Evolutionary conservation across 2,888 invertebrate species (phyloP).

Genomic region (Crepidodera aurea): DNA sequence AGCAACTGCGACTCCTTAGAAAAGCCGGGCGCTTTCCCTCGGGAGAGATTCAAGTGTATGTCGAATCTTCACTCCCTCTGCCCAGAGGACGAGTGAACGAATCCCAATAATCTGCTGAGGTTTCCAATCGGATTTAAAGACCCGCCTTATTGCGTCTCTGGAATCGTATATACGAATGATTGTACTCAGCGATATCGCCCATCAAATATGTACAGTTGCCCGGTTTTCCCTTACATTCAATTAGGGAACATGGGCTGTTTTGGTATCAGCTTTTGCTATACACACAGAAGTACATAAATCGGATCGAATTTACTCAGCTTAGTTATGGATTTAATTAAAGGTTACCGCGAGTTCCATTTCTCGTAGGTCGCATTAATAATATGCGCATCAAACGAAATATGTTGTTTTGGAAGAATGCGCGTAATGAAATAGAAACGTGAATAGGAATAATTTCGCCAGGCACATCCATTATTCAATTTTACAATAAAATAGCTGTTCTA

Average conservation of each 20-base stretch:
- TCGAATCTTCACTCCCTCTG: slow-evolving; percentile 46
- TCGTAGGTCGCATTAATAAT: no score
- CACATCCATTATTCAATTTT: no score
- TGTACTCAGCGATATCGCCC: slow-evolving; percentile 45
- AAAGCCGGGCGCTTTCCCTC: slow-evolving; percentile 44
- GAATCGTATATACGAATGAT: slow-evolving; percentile 46
- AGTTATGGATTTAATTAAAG: slow-evolving; percentile 7
- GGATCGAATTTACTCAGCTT: background rate
- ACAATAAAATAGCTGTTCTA: no score
- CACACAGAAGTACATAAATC: slow-evolving; percentile 1
- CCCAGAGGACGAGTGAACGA: slow-evolving; percentile 51
- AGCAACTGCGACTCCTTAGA: slow-evolving; percentile 33
- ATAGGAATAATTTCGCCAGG: no score
- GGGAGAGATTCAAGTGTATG: slow-evolving; percentile 51
- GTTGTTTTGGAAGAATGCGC: no score
- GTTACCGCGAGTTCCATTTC: background rate
- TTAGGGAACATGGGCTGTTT: slow-evolving; percentile 15
- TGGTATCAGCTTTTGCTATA: background rate
- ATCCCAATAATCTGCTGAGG: slow-evolving; percentile 58
- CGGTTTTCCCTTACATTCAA: slow-evolving; percentile 31
- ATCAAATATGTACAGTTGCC: slow-evolving; percentile 41
- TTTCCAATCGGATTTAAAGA: slow-evolving; percentile 56
- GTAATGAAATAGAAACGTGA: no score
- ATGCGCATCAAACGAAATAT: no score
- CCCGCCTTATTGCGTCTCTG: slow-evolving; percentile 54